A percentile compares a stretch with the other conserved stretches of the same genome.
phyloP scores from a whole-genome alignment of 2,113 vertebrate genomes.

The Vulpes ferrilata region DNA sequence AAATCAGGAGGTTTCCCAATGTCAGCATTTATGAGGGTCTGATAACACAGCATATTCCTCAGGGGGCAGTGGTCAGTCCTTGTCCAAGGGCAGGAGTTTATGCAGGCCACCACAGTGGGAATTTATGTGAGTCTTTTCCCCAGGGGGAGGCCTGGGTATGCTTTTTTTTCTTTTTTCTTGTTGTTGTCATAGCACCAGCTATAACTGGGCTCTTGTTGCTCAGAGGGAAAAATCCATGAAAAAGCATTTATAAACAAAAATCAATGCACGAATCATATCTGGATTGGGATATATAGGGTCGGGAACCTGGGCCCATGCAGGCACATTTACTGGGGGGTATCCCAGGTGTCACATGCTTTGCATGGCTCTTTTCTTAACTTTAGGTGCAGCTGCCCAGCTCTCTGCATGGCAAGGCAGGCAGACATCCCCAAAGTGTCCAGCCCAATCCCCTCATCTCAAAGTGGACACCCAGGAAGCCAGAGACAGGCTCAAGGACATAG shows the following conservation, averaged over 20 bases:
- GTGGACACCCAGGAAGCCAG: background rate
- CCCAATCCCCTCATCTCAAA: background rate
- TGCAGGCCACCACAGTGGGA: background rate
- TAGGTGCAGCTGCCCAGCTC: background rate
- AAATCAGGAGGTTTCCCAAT: background rate
- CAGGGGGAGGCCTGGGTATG: background rate
- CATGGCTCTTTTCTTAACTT: background rate
- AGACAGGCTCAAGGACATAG: background rate
- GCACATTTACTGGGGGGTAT: background rate
- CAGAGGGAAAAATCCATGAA: background rate
- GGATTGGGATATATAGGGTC: background rate
- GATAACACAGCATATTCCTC: accelerated
- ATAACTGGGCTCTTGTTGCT: background rate
- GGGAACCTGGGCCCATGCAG: background rate
- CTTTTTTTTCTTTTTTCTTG: background rate
- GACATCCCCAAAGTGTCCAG: background rate
- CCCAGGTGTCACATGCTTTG: background rate
- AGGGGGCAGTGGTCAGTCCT: background rate
- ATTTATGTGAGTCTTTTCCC: background rate
- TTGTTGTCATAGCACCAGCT: background rate
- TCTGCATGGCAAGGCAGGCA: background rate
- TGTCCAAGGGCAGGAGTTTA: background rate
- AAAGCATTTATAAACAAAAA: background rate
- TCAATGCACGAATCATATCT: background rate
- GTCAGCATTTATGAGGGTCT: background rate